Percentiles rank a stretch among this genome's conserved stretches.
Conservation (phyloP, 2,113 vertebrate genomes). For the Ploceus nigricollis region DNA sequence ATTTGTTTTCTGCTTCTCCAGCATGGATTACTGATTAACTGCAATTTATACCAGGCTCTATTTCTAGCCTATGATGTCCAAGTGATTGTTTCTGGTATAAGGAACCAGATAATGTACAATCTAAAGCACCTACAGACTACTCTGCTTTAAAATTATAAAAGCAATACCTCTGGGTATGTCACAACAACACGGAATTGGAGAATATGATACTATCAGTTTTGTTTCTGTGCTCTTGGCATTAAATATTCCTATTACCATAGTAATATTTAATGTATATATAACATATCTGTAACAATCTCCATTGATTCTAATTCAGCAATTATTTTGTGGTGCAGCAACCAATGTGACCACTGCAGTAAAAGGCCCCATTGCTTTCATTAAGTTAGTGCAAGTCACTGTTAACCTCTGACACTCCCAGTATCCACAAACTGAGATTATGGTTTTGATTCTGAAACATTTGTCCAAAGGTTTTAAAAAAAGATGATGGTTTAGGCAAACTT, state of each 20-base stretch:
- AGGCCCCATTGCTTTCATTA: not conserved
- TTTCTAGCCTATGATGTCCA: not conserved
- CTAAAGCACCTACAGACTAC: not conserved
- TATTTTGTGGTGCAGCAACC: not conserved
- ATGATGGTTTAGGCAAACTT: not conserved
- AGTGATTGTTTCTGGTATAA: not conserved
- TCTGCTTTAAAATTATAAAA: not conserved
- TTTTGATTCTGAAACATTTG: not conserved
- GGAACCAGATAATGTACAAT: not conserved
- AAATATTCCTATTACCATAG: not conserved
- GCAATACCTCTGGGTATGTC: not conserved
- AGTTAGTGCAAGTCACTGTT: not conserved
- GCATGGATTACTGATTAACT: not conserved
- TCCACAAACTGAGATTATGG: not conserved
- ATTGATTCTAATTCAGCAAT: not conserved
- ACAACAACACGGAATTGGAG: not conserved
- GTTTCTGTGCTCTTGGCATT: not conserved
- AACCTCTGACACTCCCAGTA: not conserved
- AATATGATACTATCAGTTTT: not conserved
- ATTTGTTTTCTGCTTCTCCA: not conserved
- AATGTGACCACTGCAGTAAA: not conserved
- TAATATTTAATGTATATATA: not conserved
- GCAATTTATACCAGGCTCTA: not conserved
- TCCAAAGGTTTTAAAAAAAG: not conserved
- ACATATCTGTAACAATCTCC: not conserved